These are phyloP conservation scores for Ferdinandea cuprea DNA, from an alignment of 2,888 invertebrate genomes.

Conservation along the genomic window DNA sequence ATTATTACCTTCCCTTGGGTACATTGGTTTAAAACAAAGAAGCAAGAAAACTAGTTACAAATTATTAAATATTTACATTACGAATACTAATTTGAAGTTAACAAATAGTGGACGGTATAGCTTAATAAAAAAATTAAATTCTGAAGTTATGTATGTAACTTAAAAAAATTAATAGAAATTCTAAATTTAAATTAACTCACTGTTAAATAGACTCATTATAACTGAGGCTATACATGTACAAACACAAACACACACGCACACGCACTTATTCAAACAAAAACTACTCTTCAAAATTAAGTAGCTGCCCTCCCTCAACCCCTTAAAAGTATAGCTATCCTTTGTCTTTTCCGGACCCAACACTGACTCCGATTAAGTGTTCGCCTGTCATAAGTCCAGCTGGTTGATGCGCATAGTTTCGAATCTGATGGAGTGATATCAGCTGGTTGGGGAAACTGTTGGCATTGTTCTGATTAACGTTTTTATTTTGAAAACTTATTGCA, in stretches of 20 bases:
- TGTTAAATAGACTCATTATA: constrained; percentile 32
- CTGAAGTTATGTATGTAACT: constrained; percentile 7
- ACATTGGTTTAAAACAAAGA: background rate
- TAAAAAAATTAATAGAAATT: constrained; percentile 18
- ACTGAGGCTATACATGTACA: constrained; percentile 43
- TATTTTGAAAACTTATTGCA: constrained; percentile 94
- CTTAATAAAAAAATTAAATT: constrained; percentile 29
- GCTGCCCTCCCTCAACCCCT: constrained; percentile 54
- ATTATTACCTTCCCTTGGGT: background rate
- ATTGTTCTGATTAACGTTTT: constrained; percentile 85
- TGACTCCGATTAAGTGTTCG: constrained; percentile 86
- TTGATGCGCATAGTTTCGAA: constrained; percentile 97
- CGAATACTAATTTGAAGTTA: constrained; percentile 11
- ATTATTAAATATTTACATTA: constrained; percentile 14
- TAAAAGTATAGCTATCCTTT: constrained; percentile 83
- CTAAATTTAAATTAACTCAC: background rate
- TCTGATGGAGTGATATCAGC: constrained; percentile 97
- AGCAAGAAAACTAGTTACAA: background rate
- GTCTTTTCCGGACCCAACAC: constrained; percentile 82
- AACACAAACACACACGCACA: constrained; percentile 14
- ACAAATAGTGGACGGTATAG: constrained; percentile 50
- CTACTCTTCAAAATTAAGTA: constrained; percentile 23
- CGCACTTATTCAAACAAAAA: constrained; percentile 12
- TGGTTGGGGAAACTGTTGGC: constrained; percentile 93
- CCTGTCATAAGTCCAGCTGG: constrained; percentile 89